Evolutionary conservation across 2,888 invertebrate genomes (phyloP).

Genomic region (Cynaeus angustus): DNA sequence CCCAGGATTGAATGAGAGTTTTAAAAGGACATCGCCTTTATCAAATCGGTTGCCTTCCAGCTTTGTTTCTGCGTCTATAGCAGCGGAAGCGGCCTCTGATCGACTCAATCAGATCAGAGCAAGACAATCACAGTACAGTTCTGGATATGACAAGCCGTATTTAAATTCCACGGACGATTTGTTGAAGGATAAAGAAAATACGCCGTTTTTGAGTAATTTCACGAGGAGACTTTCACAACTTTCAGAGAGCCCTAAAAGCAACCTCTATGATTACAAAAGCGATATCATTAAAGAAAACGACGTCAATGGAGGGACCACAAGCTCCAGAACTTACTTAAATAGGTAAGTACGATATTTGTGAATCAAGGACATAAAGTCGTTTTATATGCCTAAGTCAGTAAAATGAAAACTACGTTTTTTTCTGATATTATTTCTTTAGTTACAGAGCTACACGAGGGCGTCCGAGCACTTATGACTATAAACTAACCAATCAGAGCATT

Average conservation of each 20-base stretch:
- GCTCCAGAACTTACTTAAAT: slow-evolving; percentile 56
- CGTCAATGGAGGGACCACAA: slow-evolving; percentile 62
- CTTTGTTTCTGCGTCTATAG: slow-evolving; percentile 56
- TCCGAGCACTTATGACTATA: slow-evolving; percentile 63
- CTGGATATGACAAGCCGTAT: slow-evolving; percentile 61
- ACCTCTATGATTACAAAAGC: slow-evolving; percentile 63
- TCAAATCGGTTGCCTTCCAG: slow-evolving; percentile 68
- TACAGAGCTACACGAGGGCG: slow-evolving; percentile 54
- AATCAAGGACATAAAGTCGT: no score
- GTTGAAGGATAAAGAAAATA: slow-evolving; percentile 73
- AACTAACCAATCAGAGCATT: slow-evolving; percentile 70
- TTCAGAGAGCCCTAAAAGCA: slow-evolving; percentile 59
- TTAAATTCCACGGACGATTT: slow-evolving; percentile 50
- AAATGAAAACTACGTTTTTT: no score
- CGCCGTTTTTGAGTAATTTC: slow-evolving; percentile 83
- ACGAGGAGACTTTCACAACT: slow-evolving; percentile 76
- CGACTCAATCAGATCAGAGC: slow-evolving; percentile 76
- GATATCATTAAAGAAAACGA: slow-evolving; percentile 69
- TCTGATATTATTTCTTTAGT: slow-evolving; percentile 40
- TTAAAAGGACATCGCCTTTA: slow-evolving; percentile 59
- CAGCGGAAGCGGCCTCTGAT: slow-evolving; percentile 71
- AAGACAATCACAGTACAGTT: slow-evolving; percentile 65
- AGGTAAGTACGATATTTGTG: slow-evolving; percentile 49
- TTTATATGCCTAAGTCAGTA: no score
- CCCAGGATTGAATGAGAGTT: slow-evolving; percentile 20